These are phyloP conservation scores for Taeniopygia guttata DNA, from an alignment of 2,797 vertebrate genomes.

Conservation along the genomic window DNA sequence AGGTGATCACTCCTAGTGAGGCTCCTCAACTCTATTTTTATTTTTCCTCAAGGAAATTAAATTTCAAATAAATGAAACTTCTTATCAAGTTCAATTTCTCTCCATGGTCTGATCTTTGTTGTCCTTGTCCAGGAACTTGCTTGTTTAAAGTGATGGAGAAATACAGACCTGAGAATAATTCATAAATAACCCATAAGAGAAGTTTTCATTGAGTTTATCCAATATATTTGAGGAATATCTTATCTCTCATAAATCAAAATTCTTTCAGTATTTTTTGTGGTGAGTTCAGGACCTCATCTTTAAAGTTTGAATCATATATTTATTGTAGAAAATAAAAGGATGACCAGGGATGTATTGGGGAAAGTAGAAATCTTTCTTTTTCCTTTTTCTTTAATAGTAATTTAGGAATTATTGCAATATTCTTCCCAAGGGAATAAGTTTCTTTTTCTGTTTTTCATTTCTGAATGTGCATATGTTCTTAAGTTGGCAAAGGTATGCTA, in stretches of 20 bases:
- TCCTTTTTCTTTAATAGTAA: background rate
- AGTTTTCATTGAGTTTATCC: background rate
- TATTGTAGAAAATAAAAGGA: background rate
- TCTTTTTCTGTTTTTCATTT: background rate
- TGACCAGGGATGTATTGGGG: fast-evolving
- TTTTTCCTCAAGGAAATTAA: background rate
- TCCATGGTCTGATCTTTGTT: background rate
- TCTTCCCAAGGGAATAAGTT: background rate
- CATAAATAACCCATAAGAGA: background rate
- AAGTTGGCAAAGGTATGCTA: background rate
- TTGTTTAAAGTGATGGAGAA: background rate
- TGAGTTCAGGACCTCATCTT: background rate
- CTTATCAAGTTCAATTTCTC: background rate
- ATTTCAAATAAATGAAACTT: background rate
- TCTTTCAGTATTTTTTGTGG: background rate
- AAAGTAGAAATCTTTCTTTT: background rate
- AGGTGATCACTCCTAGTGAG: background rate
- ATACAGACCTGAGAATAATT: background rate
- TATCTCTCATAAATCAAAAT: background rate
- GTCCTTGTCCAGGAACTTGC: background rate
- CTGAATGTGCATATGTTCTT: background rate
- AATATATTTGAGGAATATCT: background rate
- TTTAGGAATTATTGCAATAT: background rate
- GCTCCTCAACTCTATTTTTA: background rate
- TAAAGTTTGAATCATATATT: background rate